A percentile compares a stretch with the other conserved stretches of the same genome.
Conservation (phyloP, 1,140 invertebrate genomes). For the Zaprionus africanus region DNA sequence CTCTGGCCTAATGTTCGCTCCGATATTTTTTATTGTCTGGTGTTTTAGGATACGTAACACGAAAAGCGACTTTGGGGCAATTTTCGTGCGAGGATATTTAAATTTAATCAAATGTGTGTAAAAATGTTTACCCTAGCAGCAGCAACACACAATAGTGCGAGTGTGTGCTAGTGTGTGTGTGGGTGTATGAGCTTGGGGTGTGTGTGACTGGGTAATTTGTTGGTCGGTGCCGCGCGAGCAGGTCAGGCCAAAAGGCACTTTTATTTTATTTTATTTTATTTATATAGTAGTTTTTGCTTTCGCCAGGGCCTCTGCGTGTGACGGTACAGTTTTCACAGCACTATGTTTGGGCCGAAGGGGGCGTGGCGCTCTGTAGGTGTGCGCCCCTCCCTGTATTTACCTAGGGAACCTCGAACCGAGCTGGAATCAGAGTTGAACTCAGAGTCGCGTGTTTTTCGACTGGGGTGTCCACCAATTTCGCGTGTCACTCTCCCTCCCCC, state of each 20-base stretch:
- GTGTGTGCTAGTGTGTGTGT: constrained; percentile 19
- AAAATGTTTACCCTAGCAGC: constrained; percentile 72
- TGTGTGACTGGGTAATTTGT: constrained; percentile 75
- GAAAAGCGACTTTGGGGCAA: constrained; percentile 65
- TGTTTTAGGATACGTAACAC: constrained; percentile 53
- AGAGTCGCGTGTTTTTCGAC: constrained; percentile 54
- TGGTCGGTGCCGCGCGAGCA: constrained; percentile 50
- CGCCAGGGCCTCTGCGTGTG: constrained; percentile 60
- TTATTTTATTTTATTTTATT: constrained; percentile 81
- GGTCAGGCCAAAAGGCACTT: constrained; percentile 61
- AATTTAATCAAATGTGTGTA: constrained; percentile 82
- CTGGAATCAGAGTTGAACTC: constrained; percentile 39
- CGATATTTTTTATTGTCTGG: constrained; percentile 49
- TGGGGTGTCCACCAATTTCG: constrained; percentile 79
- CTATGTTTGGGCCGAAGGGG: constrained; percentile 12
- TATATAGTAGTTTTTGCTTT: constrained; percentile 78
- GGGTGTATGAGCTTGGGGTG: constrained; percentile 31
- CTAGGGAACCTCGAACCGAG: constrained; percentile 54
- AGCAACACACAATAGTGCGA: constrained; percentile 36
- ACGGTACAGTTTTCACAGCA: constrained; percentile 72
- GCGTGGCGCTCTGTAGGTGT: not conserved
- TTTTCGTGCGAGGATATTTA: constrained; percentile 77
- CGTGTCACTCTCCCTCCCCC: constrained; percentile 52
- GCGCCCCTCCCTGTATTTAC: constrained; percentile 60
- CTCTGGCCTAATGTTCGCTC: constrained; percentile 27